Evolutionary conservation across 2,888 invertebrate genomes (phyloP), one percentile per base, ranked within the genome.

Genomic region (Flexamia atlantica): DNA sequence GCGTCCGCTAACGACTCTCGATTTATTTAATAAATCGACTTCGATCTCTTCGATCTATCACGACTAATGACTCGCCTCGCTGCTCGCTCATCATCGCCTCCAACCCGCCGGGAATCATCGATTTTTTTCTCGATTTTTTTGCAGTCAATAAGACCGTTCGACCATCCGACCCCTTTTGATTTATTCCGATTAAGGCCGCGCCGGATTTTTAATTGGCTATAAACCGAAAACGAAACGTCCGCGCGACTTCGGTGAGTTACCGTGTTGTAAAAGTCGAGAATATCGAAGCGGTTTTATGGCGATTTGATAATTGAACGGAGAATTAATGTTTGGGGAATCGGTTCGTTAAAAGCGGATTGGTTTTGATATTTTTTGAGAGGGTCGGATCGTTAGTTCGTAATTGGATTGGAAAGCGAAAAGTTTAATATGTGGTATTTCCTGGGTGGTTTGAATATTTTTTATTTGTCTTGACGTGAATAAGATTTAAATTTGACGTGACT

Each of bases 1-100:
- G 64, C 64, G 17, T 17, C 46, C 57, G 32, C 79, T 79, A 79
- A 79, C 79, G 79, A 79, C 79, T 53, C 14, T 79, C 79, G 79
- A 79, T 79, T 36, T 79, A 79, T 79, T 57, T 57, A 79, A 79
- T 79, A 79, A 57, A 79, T 79, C 79, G 79, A 30, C 79, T 32
- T 50, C 79, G 79, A 79, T 53, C 57, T 20, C 79, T 3, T 28
- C 79, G 30, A 53, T 79, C 79, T 30, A 79, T 79, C 79, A 79
- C 53, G 57, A 5, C 53, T 57, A 57, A 79, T 79, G 32, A 36
- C 23, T 25, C 30, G 36, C 72, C 7, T 72, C 42, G 28, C n/a
- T 50, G 28, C 46, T 42, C 53, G 5, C 57, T 79, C 79, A 32
- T 50, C 50, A 46, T 17, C 14, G 23, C 79, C 28, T 32, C 42